Base-by-base conservation (phyloP, 1,140 invertebrate species). In the Triops longicaudatus region DNA sequence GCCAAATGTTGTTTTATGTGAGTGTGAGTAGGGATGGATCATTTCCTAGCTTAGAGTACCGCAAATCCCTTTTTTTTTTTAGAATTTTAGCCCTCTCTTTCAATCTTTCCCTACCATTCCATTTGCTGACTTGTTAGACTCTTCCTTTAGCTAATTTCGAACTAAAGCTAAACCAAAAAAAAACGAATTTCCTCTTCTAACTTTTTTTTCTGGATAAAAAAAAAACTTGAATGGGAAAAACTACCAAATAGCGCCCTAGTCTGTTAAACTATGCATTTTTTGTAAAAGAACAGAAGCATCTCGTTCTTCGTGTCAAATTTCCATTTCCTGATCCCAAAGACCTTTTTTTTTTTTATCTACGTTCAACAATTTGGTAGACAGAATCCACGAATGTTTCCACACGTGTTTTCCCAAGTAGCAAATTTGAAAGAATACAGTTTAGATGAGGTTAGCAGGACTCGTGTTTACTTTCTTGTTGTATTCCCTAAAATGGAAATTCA, bases 401-500 rank as follows among this genome's bases (percentile, higher is more conserved):
- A 22, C 22, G 11, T 63, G 22, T 9, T 22, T 14, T 22, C 14
- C 50, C 14, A 63, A 14, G n/a, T 63, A n/a, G n/a, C 22, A 63
- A 22, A 63, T n/a, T n/a, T 14, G 6, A 6, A 63, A 63, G 50
- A 63, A 63, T 63, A 63, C 50, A 63, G 50, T 22, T 63, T 63
- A 63, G 50, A 63, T 22, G n/a, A 63, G 50, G 31, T 37, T 63
- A 63, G 2, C 14, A 22, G 17, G 2, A 63, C 14, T 63, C 22
- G 22, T 12, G 17, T 17, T 63, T 6, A 63, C 50, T 63, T 63
- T 31, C n/a, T 73, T 37, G 7, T 7, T 37, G 31, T 37, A 31
- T 73, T 12, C 26, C 26, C 73, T 22, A n/a, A 6, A 73, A 73
- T 11, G n/a, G 4, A 74, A 37, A 9, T 22, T 84, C 83, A 87